Evolutionary conservation across 2,888 invertebrate species (phyloP), one percentile per base, ranked within the genome.

Genomic region (Tachina lurida): DNA sequence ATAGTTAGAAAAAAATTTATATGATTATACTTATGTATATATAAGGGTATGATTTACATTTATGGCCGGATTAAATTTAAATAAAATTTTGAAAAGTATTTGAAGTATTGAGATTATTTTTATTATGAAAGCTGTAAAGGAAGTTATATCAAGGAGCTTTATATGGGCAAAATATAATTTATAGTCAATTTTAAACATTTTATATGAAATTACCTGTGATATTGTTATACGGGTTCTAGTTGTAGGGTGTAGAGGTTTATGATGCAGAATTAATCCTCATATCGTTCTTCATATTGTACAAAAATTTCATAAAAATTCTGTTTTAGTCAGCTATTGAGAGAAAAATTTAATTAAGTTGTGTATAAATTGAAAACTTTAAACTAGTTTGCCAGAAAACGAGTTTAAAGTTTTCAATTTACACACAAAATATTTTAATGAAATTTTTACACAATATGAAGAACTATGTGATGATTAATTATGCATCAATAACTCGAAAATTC

Each of bases 21-120:
- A 74, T 60, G 80, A 65, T 65, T 49, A 65, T 52, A 43, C 31
- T 31, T 31, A 31, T 31, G 4, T 31, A 31, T 22, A 22, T 67
- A 10, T 49, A 56, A 22, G 47, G 56, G 56, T 65, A 65, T 58
- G 45, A 73, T 47, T 80, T 63, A 62, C 49, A 39, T 73, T 80
- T 67, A 60, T 81, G 60, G 17, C 74, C 49, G 60, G 68, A 68
- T 81, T 67, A 81, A 60, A 79, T 63, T 43, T 9, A 71, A 71
- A 79, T 73, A 56, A 63, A 71, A 78, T 47, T 49, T 68, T 62
- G 31, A 31, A 12, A 60, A 78, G 13, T 49, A 19, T 68, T 45
- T 19, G n/a, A 4, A 17, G 47, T 56, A 56, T 60, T 60, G 60
- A 45, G 19, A 49, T 19, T 39, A 43, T 9, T 70, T 77, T 56